Evolutionary conservation across 30 jellyfish, hydroid and myxozoan genomes (phyloP).

Genomic region (Aurelia coerulea): DNA sequence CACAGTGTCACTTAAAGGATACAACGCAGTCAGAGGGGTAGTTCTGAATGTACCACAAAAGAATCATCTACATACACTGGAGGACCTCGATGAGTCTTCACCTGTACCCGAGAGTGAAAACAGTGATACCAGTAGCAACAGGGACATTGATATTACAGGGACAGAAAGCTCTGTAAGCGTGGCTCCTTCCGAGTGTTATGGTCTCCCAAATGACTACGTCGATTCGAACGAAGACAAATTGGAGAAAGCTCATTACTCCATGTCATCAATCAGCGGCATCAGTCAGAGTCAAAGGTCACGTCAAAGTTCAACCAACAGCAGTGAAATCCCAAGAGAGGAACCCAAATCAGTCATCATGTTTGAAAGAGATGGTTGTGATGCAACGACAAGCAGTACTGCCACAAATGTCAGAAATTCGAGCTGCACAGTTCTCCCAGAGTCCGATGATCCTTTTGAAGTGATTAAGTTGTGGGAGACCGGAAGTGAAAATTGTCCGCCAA

Average conservation of each 20-base stretch:
- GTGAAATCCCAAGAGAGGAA: too few relatives aligned
- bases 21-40: too few relatives aligned
- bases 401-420: neutral
- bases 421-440: slow-evolving; percentile 22
- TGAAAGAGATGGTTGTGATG: too few relatives aligned
- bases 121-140: slow-evolving; percentile 17
- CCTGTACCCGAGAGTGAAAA: slow-evolving; percentile 31
- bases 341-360: too few relatives aligned
- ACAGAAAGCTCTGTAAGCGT: slow-evolving; percentile 30
- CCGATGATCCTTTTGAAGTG: slow-evolving; percentile 43
- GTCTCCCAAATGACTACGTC: slow-evolving; percentile 2
- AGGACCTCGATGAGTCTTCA: neutral
- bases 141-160: slow-evolving; percentile 47
- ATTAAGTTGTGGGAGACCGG: slow-evolving; percentile 75
- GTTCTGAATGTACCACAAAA: too few relatives aligned
- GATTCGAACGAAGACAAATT: too few relatives aligned
- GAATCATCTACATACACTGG: too few relatives aligned
- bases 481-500: slow-evolving; percentile 63
- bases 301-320: too few relatives aligned
- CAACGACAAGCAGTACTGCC: neutral
- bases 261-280: too few relatives aligned
- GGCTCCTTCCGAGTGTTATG: slow-evolving; percentile 32
- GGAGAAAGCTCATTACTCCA: too few relatives aligned
- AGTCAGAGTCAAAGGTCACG: too few relatives aligned
- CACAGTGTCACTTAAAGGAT: too few relatives aligned